Conservation (phyloP, 1,140 invertebrate genomes). For the Neelides sp. region DNA sequence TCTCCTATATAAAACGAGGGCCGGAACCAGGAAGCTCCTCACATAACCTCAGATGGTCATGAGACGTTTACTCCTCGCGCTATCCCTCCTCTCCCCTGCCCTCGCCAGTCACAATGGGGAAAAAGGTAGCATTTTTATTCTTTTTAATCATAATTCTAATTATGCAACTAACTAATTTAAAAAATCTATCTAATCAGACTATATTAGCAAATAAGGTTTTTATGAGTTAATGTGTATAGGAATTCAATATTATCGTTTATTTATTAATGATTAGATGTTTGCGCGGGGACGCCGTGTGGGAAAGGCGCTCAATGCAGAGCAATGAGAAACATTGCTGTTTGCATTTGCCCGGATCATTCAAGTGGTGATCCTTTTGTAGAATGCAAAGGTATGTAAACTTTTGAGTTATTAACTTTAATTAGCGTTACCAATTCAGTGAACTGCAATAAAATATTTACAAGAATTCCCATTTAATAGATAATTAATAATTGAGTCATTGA, state of each 20-base stretch:
- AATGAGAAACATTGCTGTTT: slow-evolving; percentile 59
- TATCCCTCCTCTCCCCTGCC: no score
- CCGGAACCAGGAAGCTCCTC: neutral
- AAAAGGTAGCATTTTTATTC: no score
- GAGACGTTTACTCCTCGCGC: no score
- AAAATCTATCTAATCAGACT: no score
- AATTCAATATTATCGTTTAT: no score
- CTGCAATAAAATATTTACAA: neutral
- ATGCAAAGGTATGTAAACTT: no score
- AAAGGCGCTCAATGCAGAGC: slow-evolving; percentile 64
- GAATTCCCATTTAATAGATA: neutral
- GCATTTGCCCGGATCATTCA: slow-evolving; percentile 51
- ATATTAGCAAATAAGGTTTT: no score
- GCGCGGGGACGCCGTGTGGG: slow-evolving; percentile 51
- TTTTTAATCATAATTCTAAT: no score
- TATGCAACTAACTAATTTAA: no score
- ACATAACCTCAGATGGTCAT: neutral
- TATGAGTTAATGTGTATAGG: no score
- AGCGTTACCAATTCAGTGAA: neutral
- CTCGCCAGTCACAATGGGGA: no score
- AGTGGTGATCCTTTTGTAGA: slow-evolving; percentile 14
- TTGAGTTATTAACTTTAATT: neutral
- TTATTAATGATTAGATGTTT: slow-evolving; percentile 14
- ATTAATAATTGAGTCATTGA: neutral
- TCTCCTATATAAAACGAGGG: neutral